Conservation (phyloP, 2,888 invertebrate species). For the Folsomia candida region DNA sequence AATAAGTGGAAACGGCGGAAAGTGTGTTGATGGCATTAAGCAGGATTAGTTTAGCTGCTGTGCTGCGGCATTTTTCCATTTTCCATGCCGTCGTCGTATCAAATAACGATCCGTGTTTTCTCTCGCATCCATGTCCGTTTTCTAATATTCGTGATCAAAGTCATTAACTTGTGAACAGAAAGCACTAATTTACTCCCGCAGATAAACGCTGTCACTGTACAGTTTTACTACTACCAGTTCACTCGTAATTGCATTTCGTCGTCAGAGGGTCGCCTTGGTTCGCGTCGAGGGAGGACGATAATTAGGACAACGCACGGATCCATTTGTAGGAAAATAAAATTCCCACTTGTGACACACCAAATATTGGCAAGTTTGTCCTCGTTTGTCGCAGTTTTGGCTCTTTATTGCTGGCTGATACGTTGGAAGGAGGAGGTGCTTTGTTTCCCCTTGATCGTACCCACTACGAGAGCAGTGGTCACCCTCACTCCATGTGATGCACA, state of each 20-base stretch:
- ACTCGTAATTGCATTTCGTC: background rate
- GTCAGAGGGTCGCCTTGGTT: background rate
- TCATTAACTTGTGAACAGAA: slow-evolving; percentile 9
- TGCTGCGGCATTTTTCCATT: too few species aligned
- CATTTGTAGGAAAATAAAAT: background rate
- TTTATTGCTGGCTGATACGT: background rate
- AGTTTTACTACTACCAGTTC: background rate
- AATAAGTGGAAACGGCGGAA: too few species aligned
- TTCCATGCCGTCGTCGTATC: too few species aligned
- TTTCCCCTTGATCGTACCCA: too few species aligned
- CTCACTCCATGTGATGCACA: too few species aligned
- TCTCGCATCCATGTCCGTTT: background rate
- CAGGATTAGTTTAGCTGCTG: too few species aligned
- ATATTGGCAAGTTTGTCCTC: background rate
- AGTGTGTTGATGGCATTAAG: too few species aligned
- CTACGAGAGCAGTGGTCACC: too few species aligned
- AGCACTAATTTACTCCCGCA: slow-evolving; percentile 10
- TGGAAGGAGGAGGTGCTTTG: background rate
- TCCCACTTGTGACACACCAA: too few species aligned
- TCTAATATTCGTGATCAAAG: slow-evolving; percentile 15
- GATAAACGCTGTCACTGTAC: slow-evolving; percentile 9
- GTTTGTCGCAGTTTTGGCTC: too few species aligned
- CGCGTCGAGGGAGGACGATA: background rate
- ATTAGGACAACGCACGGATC: background rate
- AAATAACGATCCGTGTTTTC: too few species aligned